phyloP scores from a whole-genome alignment of 2,888 invertebrate species.

The Diachrysia chrysitis region DNA sequence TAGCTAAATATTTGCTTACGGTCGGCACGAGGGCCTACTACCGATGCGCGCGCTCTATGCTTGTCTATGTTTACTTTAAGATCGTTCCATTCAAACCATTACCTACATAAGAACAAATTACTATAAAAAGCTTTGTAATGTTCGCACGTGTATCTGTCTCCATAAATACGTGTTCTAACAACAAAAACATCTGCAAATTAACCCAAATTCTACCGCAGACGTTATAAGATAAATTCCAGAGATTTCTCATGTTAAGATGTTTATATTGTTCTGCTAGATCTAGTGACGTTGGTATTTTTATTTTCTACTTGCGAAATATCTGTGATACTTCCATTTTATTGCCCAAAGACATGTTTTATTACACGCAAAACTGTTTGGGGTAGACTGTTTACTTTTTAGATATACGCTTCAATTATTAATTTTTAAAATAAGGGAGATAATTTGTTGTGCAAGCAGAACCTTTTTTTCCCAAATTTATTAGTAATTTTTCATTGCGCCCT shows the following conservation, averaged over 20 bases:
- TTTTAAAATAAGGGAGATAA: too few relatives aligned
- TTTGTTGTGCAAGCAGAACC: too few relatives aligned
- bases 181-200: not conserved
- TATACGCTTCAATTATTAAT: too few relatives aligned
- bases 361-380: too few relatives aligned
- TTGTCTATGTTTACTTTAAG: too few relatives aligned
- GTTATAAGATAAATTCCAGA: not conserved
- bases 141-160: not conserved
- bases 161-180: not conserved
- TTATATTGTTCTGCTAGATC: not conserved
- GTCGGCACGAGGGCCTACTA: too few relatives aligned
- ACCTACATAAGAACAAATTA: not conserved
- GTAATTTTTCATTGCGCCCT: too few relatives aligned
- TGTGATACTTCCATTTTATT: not conserved
- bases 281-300: not conserved
- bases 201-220: not conserved
- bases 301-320: not conserved
- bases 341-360: not conserved
- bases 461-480: too few relatives aligned
- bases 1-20: too few relatives aligned
- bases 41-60: too few relatives aligned
- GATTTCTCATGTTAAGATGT: not conserved
- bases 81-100: not conserved
- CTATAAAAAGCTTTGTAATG: not conserved
- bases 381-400: too few relatives aligned